These are phyloP conservation scores for Physeter macrocephalus DNA, from an alignment of 2,113 vertebrate genomes.

Conservation along the genomic window DNA sequence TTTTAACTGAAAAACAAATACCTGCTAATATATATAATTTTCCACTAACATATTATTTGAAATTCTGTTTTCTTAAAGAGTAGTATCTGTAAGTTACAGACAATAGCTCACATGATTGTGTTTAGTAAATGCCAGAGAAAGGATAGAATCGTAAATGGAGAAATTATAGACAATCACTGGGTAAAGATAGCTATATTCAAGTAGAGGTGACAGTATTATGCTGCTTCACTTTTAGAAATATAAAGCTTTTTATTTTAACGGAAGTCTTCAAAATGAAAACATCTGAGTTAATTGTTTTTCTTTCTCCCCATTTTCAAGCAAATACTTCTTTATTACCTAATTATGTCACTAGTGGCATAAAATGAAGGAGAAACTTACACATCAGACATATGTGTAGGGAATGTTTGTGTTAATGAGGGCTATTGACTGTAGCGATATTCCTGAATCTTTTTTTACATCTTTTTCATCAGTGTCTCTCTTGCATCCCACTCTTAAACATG, in stretches of 20 bases:
- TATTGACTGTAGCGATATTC: background rate
- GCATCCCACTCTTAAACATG: background rate
- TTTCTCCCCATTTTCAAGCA: background rate
- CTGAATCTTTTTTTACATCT: background rate
- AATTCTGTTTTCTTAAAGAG: slow-evolving; percentile 14
- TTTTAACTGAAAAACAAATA: slow-evolving; percentile 15
- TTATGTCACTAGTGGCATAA: slow-evolving; percentile 13
- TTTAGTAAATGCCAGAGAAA: slow-evolving; percentile 13
- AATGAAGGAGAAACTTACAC: background rate
- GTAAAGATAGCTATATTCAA: background rate
- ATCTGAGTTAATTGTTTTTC: slow-evolving; percentile 10
- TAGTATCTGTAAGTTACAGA: background rate
- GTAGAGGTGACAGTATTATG: background rate
- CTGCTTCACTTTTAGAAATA: slow-evolving; percentile 2
- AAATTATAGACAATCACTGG: slow-evolving; percentile 1
- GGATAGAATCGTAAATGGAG: background rate
- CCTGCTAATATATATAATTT: background rate
- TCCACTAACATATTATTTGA: background rate
- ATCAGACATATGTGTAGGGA: background rate
- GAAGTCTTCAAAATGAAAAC: slow-evolving; percentile 12
- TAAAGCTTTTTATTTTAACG: background rate
- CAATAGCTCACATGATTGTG: background rate
- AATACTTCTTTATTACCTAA: slow-evolving; percentile 15
- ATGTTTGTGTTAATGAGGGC: background rate
- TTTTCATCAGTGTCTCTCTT: background rate